phyloP scores from a whole-genome alignment of 2,797 vertebrate genomes.

The Dallia pectoralis region DNA sequence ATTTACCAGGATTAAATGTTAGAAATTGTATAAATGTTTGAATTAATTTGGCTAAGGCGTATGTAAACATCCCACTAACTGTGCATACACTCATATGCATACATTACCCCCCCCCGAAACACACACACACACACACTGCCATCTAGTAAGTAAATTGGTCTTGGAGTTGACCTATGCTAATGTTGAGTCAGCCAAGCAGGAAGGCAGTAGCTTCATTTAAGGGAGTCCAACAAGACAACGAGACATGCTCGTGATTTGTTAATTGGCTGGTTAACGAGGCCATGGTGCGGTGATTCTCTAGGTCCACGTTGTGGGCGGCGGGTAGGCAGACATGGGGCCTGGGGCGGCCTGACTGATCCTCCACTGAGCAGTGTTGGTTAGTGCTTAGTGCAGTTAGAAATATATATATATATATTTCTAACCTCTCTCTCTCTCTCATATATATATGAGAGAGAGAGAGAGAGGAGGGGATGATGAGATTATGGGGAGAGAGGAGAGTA shows the following conservation, averaged over 20 bases:
- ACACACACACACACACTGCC: not conserved
- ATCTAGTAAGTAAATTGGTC: slow-evolving; percentile 27
- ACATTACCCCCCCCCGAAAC: not conserved
- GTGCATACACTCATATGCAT: slow-evolving; percentile 8
- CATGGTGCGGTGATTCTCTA: slow-evolving; percentile 54
- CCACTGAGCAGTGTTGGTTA: not conserved
- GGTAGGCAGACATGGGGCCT: slow-evolving; percentile 15
- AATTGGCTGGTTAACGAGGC: slow-evolving; percentile 72
- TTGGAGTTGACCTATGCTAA: slow-evolving; percentile 31
- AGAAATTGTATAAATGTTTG: no score
- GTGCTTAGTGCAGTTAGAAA: not conserved
- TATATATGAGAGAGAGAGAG: not conserved
- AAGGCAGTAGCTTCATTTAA: not conserved
- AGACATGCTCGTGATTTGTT: slow-evolving; percentile 51
- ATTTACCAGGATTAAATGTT: no score
- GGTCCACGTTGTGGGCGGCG: slow-evolving; percentile 39
- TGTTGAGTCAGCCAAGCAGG: not conserved
- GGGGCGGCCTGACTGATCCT: not conserved
- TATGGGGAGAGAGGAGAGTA: no score
- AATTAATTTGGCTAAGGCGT: no score
- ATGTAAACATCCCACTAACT: no score
- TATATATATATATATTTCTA: no score
- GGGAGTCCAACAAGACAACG: not conserved
- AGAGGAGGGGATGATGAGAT: no score
- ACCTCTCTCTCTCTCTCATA: no score